These are phyloP conservation scores for Amblyjoppa proteus DNA, from an alignment of 2,888 invertebrate species.

Conservation along the genomic window DNA sequence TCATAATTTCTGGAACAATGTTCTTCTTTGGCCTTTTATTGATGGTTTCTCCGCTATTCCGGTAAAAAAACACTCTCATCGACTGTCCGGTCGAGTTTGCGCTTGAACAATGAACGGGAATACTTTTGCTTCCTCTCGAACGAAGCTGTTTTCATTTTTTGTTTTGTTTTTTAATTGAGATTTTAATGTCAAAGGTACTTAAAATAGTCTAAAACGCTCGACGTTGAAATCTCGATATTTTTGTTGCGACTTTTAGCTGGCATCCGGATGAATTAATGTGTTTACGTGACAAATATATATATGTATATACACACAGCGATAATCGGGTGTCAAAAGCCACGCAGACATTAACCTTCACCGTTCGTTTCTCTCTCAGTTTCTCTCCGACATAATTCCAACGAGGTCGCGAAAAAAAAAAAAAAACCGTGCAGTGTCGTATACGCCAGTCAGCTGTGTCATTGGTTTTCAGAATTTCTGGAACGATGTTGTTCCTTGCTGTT, in stretches of 20 bases:
- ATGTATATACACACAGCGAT: not conserved
- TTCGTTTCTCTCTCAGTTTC: constrained; percentile 41
- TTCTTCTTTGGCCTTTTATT: constrained; percentile 14
- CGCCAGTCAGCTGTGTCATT: constrained; percentile 17
- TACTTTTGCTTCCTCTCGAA: not conserved
- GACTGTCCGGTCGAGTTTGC: not conserved
- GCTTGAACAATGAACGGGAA: not conserved
- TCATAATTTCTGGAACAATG: constrained; percentile 30
- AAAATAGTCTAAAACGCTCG: too few relatives aligned
- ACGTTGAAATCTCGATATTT: too few relatives aligned
- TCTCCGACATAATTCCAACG: constrained; percentile 36
- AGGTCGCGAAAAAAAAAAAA: constrained; percentile 2
- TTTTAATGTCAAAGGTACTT: too few relatives aligned
- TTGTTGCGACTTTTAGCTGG: too few relatives aligned
- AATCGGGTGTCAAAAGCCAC: not conserved
- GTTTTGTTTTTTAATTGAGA: too few relatives aligned
- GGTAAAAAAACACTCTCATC: not conserved
- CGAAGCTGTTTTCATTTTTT: too few relatives aligned
- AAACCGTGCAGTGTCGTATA: not conserved
- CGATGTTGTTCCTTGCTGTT: constrained; percentile 21
- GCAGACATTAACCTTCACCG: constrained; percentile 46
- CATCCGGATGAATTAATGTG: too few relatives aligned
- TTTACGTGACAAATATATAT: not conserved
- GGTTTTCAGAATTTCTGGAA: not conserved
- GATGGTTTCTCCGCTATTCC: not conserved